A percentile compares a stretch with the other conserved stretches of the same genome.
Conservation (phyloP, 2,797 vertebrate genomes). For the Columba guinea region DNA sequence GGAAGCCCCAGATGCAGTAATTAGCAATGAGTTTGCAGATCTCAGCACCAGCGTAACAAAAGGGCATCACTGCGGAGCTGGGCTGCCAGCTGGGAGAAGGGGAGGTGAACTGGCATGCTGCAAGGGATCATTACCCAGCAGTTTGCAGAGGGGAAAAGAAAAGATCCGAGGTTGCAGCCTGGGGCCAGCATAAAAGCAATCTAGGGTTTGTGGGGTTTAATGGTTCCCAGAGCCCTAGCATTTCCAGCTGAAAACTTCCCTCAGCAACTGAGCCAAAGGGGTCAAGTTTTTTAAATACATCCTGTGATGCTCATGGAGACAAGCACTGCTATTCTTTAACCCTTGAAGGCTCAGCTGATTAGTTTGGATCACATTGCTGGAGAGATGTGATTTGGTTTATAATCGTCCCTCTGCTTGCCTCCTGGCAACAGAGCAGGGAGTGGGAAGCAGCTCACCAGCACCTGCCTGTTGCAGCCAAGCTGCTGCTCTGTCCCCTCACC, state of each 20-base stretch:
- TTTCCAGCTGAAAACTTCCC: conserved; percentile 61
- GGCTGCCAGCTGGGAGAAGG: conserved; percentile 49
- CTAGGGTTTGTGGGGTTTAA: conserved; percentile 29
- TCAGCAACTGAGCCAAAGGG: conserved; percentile 45
- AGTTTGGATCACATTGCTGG: conserved; percentile 18
- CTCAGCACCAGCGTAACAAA: conserved; percentile 35
- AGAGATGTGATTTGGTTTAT: conserved; percentile 26
- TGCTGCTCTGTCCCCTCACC: background rate
- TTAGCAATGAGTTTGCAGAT: conserved; percentile 53
- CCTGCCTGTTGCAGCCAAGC: conserved; percentile 19
- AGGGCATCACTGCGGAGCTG: background rate
- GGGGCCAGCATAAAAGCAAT: conserved; percentile 29
- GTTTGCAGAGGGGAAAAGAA: conserved; percentile 21
- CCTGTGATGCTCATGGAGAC: conserved; percentile 61
- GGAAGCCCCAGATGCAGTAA: conserved; percentile 40
- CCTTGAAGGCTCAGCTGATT: conserved; percentile 63
- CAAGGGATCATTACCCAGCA: conserved; percentile 46
- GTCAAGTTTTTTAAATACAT: conserved; percentile 34
- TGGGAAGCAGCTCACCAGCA: background rate
- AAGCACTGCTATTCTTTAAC: conserved; percentile 70
- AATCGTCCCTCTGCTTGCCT: conserved; percentile 12
- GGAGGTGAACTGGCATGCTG: conserved; percentile 13
- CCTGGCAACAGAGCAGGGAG: background rate
- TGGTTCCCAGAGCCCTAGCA: conserved; percentile 56
- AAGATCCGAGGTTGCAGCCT: conserved; percentile 24